phyloP scores from a whole-genome alignment of 2,113 vertebrate genomes.

The Corapipo altera region DNA sequence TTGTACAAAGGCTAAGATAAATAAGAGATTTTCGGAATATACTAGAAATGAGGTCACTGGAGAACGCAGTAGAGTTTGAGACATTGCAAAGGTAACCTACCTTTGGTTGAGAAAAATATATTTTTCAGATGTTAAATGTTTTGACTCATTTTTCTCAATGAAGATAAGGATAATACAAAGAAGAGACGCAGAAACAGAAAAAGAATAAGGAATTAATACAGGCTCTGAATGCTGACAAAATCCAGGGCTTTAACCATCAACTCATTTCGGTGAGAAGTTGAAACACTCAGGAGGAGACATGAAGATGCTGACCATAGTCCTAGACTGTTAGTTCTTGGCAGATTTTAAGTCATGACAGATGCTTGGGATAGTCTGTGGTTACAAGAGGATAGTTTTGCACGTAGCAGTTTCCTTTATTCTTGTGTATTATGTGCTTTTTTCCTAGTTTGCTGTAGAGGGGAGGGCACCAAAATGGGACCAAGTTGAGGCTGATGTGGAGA shows the following conservation, averaged over 20 bases:
- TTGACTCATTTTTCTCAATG: neutral
- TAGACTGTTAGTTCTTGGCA: neutral
- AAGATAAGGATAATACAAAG: neutral
- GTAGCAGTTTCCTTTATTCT: neutral
- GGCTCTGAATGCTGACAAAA: neutral
- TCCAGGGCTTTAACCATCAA: neutral
- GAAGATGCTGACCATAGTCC: neutral
- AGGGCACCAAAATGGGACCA: neutral
- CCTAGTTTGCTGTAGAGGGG: neutral
- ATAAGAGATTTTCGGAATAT: slow-evolving; percentile 10
- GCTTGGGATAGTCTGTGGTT: neutral
- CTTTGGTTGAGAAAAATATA: neutral
- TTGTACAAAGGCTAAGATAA: neutral
- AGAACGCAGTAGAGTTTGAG: slow-evolving; percentile 1
- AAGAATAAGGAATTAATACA: neutral
- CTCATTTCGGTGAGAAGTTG: neutral
- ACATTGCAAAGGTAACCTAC: neutral
- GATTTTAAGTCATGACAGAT: neutral
- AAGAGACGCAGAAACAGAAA: neutral
- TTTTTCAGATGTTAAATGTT: neutral
- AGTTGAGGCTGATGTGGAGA: neutral
- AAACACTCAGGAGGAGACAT: neutral
- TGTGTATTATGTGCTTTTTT: neutral
- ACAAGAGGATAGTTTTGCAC: neutral
- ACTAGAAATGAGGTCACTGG: slow-evolving; percentile 4